Base-by-base conservation (phyloP, 2,797 vertebrate genomes). In the Sebastes diaconus region DNA sequence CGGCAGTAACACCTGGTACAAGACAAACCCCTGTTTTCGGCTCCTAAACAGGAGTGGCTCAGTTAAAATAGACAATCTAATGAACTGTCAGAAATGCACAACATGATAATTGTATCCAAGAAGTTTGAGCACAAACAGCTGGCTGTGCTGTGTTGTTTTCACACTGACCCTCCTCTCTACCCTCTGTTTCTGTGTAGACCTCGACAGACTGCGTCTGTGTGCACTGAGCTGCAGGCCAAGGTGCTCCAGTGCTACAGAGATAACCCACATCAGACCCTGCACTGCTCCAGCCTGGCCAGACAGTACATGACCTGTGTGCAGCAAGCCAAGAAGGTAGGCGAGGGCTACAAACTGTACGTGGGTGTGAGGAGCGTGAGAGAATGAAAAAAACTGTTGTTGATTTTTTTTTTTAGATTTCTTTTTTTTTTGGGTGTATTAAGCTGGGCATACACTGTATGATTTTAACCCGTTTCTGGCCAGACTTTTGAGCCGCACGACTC, bases 231-330 rank as follows among this genome's bases (percentile, higher is more conserved):
- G 75, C 98, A 99, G 93, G 93, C 94, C 80, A 93, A 96, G 90
- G 97, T 99, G 85, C 92, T 99, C 65, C 94, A 93, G 80, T 99
- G 98, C 94, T 99, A 98, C 95, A 92, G 86, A 30, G 94, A 96
- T 85, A 97, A 97, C 84, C 94, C 93, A 29, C 91, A 82, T 63
- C 96, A 99, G 94, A 97, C 97, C 20, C 96, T 99, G 34, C 96
- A 93, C 80, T 99, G 98, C 94, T 98, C 97, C 0, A 92, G 94
- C 89, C 94, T 99, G 90, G 97, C 96, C 83, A 97, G 96, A 83
- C 95, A 98, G 6, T 99, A 98, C 90, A 97, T 96, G 89, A 94
- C 86, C 93, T 99, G 98, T 8, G 97, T 99, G 84, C 96, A 96
- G 14, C 90, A 97, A 3, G 96, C 97, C 84, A 97, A 96, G 88